Evolutionary conservation across 2,797 vertebrate species (phyloP).

Genomic region (Sebastes nivosus): DNA sequence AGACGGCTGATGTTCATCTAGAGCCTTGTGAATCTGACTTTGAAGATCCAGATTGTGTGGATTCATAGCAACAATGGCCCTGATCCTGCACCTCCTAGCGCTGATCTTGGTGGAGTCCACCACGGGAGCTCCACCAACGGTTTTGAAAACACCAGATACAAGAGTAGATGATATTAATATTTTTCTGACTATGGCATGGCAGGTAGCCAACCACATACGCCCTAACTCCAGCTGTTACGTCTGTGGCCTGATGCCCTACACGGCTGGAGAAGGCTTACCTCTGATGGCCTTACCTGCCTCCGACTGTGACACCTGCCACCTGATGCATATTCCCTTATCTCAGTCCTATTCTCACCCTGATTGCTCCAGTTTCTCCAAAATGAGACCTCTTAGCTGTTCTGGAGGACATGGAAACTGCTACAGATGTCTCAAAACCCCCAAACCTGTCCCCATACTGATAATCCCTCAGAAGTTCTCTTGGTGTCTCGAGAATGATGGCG

Average conservation of each 20-base stretch:
- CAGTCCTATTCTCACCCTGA: slow-evolving; percentile 29
- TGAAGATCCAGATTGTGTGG: neutral
- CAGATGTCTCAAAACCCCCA: slow-evolving; percentile 37
- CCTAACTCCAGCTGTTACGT: slow-evolving; percentile 66
- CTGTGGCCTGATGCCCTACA: slow-evolving; percentile 60
- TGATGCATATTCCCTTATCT: slow-evolving; percentile 45
- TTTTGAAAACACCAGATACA: neutral
- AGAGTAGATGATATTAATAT: slow-evolving; percentile 36
- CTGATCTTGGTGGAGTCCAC: slow-evolving; percentile 14
- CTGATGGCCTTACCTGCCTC: slow-evolving; percentile 65
- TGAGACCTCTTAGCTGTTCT: slow-evolving; percentile 53
- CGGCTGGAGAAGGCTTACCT: slow-evolving; percentile 58
- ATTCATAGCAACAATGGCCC: neutral
- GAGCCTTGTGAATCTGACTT: neutral
- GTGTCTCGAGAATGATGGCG: slow-evolving; percentile 62
- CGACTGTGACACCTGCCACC: slow-evolving; percentile 64
- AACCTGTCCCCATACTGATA: slow-evolving; percentile 50
- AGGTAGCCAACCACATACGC: slow-evolving; percentile 44
- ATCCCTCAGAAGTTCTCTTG: slow-evolving; percentile 50
- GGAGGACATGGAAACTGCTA: slow-evolving; percentile 37
- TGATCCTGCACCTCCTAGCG: neutral
- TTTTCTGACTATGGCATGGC: slow-evolving; percentile 62
- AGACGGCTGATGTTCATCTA: neutral
- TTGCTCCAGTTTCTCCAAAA: slow-evolving; percentile 32
- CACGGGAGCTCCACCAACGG: neutral